These are phyloP conservation scores for Cosmorhoe ocellata DNA, from an alignment of 2,888 invertebrate genomes.

Conservation along the genomic window DNA sequence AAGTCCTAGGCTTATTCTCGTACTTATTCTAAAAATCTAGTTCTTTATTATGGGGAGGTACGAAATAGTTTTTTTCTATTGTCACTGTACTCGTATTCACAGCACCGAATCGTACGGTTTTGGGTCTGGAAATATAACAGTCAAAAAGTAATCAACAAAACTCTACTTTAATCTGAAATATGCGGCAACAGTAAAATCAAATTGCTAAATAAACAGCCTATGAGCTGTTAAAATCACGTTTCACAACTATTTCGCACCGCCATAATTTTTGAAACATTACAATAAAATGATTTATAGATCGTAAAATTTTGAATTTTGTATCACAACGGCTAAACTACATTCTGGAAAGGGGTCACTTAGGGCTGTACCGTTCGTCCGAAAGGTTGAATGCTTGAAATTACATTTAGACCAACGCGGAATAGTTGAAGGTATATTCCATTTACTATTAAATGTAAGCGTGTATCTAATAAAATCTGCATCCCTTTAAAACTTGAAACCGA, in stretches of 20 bases:
- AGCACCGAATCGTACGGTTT: too few relatives aligned
- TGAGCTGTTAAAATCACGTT: conserved; percentile 25
- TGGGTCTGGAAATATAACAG: background rate
- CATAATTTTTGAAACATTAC: conserved; percentile 29
- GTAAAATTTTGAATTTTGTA: conserved; percentile 25
- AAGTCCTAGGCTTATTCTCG: too few relatives aligned
- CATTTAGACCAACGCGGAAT: background rate
- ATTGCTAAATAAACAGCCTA: conserved; percentile 21
- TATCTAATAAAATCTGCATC: too few relatives aligned
- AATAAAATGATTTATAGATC: conserved; percentile 28
- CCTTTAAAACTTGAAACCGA: too few relatives aligned
- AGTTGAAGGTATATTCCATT: background rate
- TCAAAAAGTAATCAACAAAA: conserved; percentile 37
- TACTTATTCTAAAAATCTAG: too few relatives aligned
- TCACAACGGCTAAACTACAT: conserved; percentile 41
- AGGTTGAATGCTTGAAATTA: background rate
- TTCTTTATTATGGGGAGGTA: too few relatives aligned
- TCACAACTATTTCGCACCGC: conserved; percentile 20
- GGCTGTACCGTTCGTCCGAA: background rate
- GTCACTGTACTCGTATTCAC: too few relatives aligned
- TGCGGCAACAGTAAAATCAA: conserved; percentile 19
- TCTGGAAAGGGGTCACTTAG: conserved; percentile 23
- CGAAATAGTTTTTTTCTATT: too few relatives aligned
- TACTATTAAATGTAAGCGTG: too few relatives aligned
- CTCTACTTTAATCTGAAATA: conserved; percentile 42